phyloP scores from a whole-genome alignment of 1,140 invertebrate species.

The Potamilus streckersoni region DNA sequence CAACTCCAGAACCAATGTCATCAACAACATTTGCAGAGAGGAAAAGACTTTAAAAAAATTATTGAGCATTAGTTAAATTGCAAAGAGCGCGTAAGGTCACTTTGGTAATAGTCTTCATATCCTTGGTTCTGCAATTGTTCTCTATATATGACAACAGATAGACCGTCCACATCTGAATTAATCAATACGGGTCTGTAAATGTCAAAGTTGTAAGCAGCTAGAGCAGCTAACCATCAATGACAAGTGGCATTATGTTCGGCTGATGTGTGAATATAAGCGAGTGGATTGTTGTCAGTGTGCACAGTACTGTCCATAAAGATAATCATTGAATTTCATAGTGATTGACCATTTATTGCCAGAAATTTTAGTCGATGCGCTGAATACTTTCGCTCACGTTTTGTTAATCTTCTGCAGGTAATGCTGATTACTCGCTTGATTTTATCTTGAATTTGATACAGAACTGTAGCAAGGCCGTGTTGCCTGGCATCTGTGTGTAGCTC shows the following conservation, averaged over 20 bases:
- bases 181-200: too few species aligned
- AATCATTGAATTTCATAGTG: slow-evolving; percentile 18
- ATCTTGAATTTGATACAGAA: too few species aligned
- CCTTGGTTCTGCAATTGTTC: not conserved
- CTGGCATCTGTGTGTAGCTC: too few species aligned
- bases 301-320: not conserved
- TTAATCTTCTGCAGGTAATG: too few species aligned
- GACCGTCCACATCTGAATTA: too few species aligned
- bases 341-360: slow-evolving; percentile 7
- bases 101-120: not conserved
- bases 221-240: slow-evolving; percentile 6
- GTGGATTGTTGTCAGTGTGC: slow-evolving; percentile 7
- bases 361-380: slow-evolving; percentile 6
- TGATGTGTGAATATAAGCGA: slow-evolving; percentile 6
- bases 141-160: too few species aligned
- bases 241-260: slow-evolving; percentile 12
- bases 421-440: too few species aligned
- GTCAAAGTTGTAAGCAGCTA: not conserved
- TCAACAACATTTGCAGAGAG: too few species aligned
- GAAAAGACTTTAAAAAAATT: too few species aligned
- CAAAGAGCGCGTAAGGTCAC: not conserved
- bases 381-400: not conserved
- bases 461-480: too few species aligned
- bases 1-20: too few species aligned
- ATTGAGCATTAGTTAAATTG: not conserved